Evolutionary conservation across 1,140 invertebrate species (phyloP).

Genomic region (Brachionus paranguensis): DNA sequence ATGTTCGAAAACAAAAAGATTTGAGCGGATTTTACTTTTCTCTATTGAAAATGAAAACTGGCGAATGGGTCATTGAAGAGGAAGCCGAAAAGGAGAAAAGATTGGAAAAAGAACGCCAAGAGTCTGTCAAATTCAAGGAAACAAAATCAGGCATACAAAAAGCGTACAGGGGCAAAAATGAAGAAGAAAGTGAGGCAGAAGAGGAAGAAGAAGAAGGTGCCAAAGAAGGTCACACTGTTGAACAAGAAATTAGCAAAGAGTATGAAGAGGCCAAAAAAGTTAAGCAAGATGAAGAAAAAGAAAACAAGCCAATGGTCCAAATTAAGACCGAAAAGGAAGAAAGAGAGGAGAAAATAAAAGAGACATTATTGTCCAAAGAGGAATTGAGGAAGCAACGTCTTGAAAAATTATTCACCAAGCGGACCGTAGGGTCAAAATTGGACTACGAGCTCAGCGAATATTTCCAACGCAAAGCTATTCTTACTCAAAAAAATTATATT

Average conservation of each 20-base stretch:
- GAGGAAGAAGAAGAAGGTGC: not conserved
- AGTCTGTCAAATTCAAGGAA: conserved; percentile 18
- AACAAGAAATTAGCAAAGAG: not conserved
- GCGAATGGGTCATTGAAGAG: conserved; percentile 38
- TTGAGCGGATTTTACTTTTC: conserved; percentile 33
- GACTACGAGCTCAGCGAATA: conserved; percentile 7
- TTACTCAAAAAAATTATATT: conserved; percentile 9
- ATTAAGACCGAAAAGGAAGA: not conserved
- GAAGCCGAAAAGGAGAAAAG: conserved; percentile 36
- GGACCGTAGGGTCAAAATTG: conserved; percentile 31
- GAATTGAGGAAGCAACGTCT: not conserved
- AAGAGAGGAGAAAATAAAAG: not conserved
- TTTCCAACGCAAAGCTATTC: not conserved
- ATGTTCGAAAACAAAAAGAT: conserved; percentile 33
- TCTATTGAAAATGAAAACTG: conserved; percentile 33
- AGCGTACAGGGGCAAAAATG: not conserved
- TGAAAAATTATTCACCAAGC: conserved; percentile 9
- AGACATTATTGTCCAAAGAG: not conserved
- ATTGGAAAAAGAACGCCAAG: conserved; percentile 1
- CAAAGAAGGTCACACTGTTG: not conserved
- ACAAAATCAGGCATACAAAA: not conserved
- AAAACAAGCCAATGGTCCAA: not conserved
- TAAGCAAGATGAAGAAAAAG: not conserved
- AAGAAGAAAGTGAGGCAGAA: conserved; percentile 27
- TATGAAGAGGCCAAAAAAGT: not conserved